Evolutionary conservation across 30 jellyfish, hydroid and myxozoan genomes (phyloP).

Genomic region (Hydra vulgaris): DNA sequence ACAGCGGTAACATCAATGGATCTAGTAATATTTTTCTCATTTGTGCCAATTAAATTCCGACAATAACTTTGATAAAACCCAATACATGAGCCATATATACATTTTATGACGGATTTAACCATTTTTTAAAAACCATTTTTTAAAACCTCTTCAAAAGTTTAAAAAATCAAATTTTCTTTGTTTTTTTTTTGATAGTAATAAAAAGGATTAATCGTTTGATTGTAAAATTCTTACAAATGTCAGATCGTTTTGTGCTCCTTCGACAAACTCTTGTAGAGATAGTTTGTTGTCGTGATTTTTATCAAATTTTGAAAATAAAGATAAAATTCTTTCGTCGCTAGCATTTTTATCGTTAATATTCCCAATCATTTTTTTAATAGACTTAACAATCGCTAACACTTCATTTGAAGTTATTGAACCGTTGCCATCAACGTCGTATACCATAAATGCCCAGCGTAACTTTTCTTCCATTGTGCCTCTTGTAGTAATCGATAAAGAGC

Average conservation of each 20-base stretch:
- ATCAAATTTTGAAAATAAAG: constrained; percentile 53
- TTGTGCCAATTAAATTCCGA: too few relatives aligned
- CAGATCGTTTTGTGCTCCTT: constrained; percentile 76
- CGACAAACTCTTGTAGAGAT: constrained; percentile 78
- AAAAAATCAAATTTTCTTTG: neutral
- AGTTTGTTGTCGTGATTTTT: constrained; percentile 56
- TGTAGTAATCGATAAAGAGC: constrained; percentile 85
- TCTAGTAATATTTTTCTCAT: too few relatives aligned
- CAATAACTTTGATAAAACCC: too few relatives aligned
- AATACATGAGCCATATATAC: too few relatives aligned
- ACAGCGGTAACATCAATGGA: neutral
- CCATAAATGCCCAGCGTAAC: constrained; percentile 79
- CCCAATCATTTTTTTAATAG: constrained; percentile 80
- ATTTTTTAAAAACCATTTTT: too few relatives aligned
- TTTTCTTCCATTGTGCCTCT: constrained; percentile 75
- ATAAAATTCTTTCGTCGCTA: constrained; percentile 46
- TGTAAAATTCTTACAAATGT: constrained; percentile 77
- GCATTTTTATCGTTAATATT: constrained; percentile 54
- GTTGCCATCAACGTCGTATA: constrained; percentile 83
- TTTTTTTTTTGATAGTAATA: neutral
- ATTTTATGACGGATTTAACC: neutral
- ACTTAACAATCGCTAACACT: constrained; percentile 50
- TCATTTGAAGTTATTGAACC: constrained; percentile 67
- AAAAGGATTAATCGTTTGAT: constrained; percentile 8
- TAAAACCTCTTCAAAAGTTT: neutral